phyloP scores from a whole-genome alignment of 2,113 vertebrate genomes.

The Halcyon senegalensis region DNA sequence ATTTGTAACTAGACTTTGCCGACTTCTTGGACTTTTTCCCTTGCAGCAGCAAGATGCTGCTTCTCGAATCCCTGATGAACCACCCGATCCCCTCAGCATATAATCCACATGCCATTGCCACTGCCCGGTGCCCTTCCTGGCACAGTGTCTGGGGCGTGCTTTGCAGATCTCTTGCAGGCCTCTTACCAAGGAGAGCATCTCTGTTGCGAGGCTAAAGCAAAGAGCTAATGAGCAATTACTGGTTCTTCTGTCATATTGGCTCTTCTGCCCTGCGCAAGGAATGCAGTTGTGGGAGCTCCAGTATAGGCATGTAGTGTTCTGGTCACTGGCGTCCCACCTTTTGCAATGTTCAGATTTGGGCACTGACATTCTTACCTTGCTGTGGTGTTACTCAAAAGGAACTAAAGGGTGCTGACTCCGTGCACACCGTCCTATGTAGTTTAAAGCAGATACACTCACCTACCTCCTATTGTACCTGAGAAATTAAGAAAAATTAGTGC shows the following conservation, averaged over 20 bases:
- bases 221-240: background rate
- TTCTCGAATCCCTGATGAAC: background rate
- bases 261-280: background rate
- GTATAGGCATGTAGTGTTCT: accelerated
- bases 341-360: background rate
- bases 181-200: background rate
- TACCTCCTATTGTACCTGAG: background rate
- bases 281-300: accelerated
- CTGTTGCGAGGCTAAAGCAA: background rate
- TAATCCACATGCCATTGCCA: accelerated
- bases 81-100: background rate
- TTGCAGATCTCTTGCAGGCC: background rate
- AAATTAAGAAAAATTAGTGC: background rate
- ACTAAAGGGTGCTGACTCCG: accelerated
- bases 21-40: background rate
- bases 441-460: background rate
- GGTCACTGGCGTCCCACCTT: background rate
- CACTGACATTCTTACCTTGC: accelerated
- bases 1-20: background rate
- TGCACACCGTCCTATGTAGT: accelerated
- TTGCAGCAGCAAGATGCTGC: background rate
- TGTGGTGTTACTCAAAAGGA: background rate
- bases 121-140: background rate
- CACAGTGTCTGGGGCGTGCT: accelerated
- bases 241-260: background rate